A percentile compares a stretch with the other conserved stretches of the same genome.
These are phyloP conservation scores for Poecilia picta DNA, from an alignment of 2,797 vertebrate genomes.

Conservation along the genomic window DNA sequence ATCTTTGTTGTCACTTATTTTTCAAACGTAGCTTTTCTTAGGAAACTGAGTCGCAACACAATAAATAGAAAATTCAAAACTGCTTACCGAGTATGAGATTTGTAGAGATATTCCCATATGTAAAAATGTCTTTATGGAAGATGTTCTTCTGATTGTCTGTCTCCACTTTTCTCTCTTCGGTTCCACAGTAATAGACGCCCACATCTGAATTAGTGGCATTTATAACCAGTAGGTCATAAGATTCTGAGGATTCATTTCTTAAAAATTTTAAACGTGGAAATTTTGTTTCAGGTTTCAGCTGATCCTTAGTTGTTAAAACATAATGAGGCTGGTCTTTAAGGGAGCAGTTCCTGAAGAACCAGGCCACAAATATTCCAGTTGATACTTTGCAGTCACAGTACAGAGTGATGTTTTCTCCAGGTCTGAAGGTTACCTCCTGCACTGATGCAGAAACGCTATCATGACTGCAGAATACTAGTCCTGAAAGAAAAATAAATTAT, in stretches of 20 bases:
- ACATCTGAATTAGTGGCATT: conserved; percentile 39
- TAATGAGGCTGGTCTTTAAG: conserved; percentile 50
- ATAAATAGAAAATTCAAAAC: neutral
- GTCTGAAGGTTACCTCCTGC: conserved; percentile 19
- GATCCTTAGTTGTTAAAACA: neutral
- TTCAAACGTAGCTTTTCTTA: neutral
- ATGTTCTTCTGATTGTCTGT: neutral
- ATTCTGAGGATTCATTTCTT: neutral
- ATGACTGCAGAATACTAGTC: conserved; percentile 17
- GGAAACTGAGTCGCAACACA: neutral
- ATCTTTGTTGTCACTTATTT: neutral
- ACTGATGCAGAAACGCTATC: conserved; percentile 16
- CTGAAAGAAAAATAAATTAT: conserved; percentile 25
- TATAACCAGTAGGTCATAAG: conserved; percentile 51
- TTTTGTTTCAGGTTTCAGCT: neutral
- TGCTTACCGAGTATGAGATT: conserved; percentile 37
- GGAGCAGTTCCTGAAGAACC: conserved; percentile 59
- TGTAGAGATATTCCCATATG: conserved; percentile 17
- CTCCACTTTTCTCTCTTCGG: accelerated
- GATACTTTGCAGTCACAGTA: conserved; percentile 42
- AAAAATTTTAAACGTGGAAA: conserved; percentile 16
- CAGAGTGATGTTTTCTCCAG: conserved; percentile 57
- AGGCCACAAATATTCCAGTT: conserved; percentile 15
- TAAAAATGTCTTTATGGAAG: neutral
- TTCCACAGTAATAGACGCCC: conserved; percentile 58